Evolutionary conservation across 2,888 invertebrate genomes (phyloP), one percentile per base, ranked within the genome.

Genomic region (Lycocerus yunnanus): DNA sequence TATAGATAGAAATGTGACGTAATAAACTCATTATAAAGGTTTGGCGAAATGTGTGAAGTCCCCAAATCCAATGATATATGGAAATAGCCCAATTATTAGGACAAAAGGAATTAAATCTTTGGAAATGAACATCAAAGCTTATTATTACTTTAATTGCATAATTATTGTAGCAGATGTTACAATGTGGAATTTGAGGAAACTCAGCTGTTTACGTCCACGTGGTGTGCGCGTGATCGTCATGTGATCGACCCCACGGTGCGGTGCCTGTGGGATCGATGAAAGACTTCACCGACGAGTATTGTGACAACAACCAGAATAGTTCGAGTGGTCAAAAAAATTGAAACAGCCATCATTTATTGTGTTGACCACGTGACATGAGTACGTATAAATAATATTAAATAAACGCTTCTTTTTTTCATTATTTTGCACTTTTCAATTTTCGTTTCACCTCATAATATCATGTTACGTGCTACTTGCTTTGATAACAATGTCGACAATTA

Each of bases 141-240:
- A n/a, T 43, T n/a, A 43, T 43, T 43, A n/a, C 43, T 43, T n/a
- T 43, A 43, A 60, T 60, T 60, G 15, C 15, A 68, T 59, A 69
- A 60, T 69, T 69, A 58, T 67, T 63, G 16, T 72, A 71, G 74
- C 74, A 69, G 75, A 69, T 75, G 58, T 74, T 60, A 18, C 65
- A 68, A 14, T 66, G 58, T 66, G 73, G 68, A 74, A 74, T 74
- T 71, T 68, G 68, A 74, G 74, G 65, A 71, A 24, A 18, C 72
- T 80, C 80, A 81, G 78, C 80, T 79, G 80, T 72, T 69, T 43
- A 6, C 18, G 20, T 63, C 73, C 83, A 83, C 82, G 83, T 82
- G 83, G 78, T 77, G 68, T 82, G 84, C 84, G 84, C 84, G 84
- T 84, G 84, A 82, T 79, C 82, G 78, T 84, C 84, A 84, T 83